Conservation (phyloP, 2,797 vertebrate species). For the Rhinoraja longicauda region DNA sequence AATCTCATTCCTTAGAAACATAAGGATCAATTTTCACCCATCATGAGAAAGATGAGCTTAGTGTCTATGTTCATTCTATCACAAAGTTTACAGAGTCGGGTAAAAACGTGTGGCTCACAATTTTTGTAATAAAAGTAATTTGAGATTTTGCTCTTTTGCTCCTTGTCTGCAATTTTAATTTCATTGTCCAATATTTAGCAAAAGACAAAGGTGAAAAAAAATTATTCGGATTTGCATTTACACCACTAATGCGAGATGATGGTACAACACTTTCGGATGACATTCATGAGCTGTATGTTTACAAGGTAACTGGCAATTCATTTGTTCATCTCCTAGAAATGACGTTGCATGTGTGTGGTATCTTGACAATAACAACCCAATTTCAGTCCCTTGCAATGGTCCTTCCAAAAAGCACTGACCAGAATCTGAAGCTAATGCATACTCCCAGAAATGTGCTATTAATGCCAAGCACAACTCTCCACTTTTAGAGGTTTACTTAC, state of each 20-base stretch:
- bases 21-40: neutral
- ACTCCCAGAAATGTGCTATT: neutral
- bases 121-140: neutral
- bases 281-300: conserved; percentile 93
- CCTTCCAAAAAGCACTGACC: neutral
- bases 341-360: neutral
- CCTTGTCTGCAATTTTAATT: neutral
- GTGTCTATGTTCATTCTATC: neutral
- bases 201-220: conserved; percentile 99
- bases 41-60: neutral
- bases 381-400: neutral
- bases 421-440: neutral
- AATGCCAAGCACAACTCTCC: too few species aligned
- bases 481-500: neutral
- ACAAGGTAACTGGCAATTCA: conserved; percentile 72
- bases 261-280: conserved; percentile 95
- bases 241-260: conserved; percentile 94
- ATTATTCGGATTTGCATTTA: conserved; percentile 95
- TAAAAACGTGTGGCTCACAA: neutral
- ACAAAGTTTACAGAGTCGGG: neutral
- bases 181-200: conserved; percentile 58
- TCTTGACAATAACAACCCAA: neutral
- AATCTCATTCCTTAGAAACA: neutral
- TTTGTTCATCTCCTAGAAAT: neutral
- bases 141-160: neutral